A percentile compares a stretch with the other conserved stretches of the same genome.
Evolutionary conservation across 2,113 vertebrate species (phyloP).

Genomic region (Oncorhynchus tshawytscha): DNA sequence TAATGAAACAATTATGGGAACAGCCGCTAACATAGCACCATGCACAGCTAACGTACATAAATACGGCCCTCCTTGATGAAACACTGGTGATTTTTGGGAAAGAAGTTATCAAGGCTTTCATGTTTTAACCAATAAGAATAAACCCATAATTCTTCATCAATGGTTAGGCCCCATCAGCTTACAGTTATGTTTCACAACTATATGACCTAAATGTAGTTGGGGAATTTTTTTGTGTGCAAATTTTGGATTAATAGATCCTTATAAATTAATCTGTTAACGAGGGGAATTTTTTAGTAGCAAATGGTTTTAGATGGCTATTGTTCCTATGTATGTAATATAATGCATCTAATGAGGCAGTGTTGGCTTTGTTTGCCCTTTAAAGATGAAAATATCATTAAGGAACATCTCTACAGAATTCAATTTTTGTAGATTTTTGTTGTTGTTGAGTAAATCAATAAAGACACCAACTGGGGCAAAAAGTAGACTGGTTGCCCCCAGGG

Average conservation of each 20-base stretch:
- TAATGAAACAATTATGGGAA: conserved; percentile 79
- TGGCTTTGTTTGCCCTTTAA: not conserved
- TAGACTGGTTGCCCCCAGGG: conserved; percentile 25
- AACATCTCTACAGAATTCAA: conserved; percentile 51
- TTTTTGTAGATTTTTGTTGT: conserved; percentile 42
- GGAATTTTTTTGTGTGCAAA: not conserved
- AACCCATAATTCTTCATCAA: not conserved
- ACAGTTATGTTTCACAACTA: not conserved
- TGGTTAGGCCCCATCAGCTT: not conserved
- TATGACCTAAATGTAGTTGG: not conserved
- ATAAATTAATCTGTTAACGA: not conserved
- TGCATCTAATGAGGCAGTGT: no score
- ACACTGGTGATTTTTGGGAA: conserved; percentile 39
- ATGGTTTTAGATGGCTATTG: no score
- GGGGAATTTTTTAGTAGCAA: no score
- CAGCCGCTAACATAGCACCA: conserved; percentile 63
- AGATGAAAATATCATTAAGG: conserved; percentile 42
- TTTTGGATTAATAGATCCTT: not conserved
- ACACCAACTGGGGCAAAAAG: conserved; percentile 45
- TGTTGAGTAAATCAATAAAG: conserved; percentile 61
- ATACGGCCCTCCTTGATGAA: conserved; percentile 59
- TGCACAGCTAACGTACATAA: conserved; percentile 50
- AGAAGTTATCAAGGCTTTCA: conserved; percentile 48
- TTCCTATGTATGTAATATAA: no score
- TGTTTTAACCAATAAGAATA: conserved; percentile 45